Percentiles rank a stretch among this genome's conserved stretches.
phyloP scores from a whole-genome alignment of 1,140 invertebrate genomes.

The Danaus melanippus region DNA sequence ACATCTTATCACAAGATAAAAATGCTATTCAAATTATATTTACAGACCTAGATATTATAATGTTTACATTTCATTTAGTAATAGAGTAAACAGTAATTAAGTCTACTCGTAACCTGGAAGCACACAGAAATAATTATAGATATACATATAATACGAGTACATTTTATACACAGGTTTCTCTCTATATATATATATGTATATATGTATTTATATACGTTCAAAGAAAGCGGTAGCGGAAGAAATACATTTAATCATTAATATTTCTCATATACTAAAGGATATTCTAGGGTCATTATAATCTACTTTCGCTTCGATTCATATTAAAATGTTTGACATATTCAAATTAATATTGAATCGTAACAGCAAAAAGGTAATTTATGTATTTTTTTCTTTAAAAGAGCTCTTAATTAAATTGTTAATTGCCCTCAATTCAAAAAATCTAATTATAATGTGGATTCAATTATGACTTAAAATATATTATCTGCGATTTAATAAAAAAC shows the following conservation, averaged over 20 bases:
- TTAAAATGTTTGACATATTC: background rate
- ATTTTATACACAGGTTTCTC: conserved; percentile 9
- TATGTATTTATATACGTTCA: conserved; percentile 1
- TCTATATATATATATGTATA: background rate
- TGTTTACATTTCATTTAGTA: conserved; percentile 14
- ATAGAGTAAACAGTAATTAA: conserved; percentile 22
- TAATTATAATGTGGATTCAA: conserved; percentile 9
- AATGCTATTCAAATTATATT: conserved; percentile 37
- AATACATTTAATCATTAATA: conserved; percentile 2
- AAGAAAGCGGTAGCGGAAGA: background rate
- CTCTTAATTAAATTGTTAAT: conserved; percentile 13
- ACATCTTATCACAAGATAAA: conserved; percentile 26
- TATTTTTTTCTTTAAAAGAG: conserved; percentile 9
- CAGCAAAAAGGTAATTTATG: conserved; percentile 10
- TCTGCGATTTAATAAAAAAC: too few species aligned
- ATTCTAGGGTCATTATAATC: background rate
- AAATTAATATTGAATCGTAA: conserved; percentile 13
- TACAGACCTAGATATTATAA: conserved; percentile 21
- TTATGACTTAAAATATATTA: background rate
- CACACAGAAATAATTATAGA: conserved; percentile 37
- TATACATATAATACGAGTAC: conserved; percentile 12
- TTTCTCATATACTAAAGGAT: conserved; percentile 1
- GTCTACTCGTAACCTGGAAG: conserved; percentile 37
- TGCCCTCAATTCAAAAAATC: conserved; percentile 10
- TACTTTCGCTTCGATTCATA: background rate